A percentile compares a stretch with the other conserved stretches of the same genome.
These are phyloP conservation scores for Dicerorhinus sumatrensis DNA, from an alignment of 2,113 vertebrate genomes.

Conservation along the genomic window DNA sequence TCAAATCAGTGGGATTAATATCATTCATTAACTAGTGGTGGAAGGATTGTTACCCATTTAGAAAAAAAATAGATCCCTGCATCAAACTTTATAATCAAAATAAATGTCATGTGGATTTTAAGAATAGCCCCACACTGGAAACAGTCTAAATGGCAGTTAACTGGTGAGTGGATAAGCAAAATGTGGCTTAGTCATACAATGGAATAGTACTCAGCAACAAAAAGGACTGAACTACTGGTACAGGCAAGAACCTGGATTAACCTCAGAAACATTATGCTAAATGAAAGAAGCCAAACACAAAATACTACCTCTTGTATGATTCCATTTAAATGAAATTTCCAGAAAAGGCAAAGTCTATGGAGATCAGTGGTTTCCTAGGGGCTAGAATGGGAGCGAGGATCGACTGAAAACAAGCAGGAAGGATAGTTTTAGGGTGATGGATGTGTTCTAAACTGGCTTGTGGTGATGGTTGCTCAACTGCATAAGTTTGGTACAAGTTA, in stretches of 20 bases:
- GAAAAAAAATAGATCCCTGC: background rate
- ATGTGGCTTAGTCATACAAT: background rate
- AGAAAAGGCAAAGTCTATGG: background rate
- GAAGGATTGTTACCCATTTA: background rate
- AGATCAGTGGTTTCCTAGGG: background rate
- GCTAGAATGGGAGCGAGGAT: background rate
- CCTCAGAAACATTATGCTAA: background rate
- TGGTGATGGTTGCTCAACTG: background rate
- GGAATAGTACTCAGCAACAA: background rate
- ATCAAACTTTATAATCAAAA: background rate
- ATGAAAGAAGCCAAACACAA: background rate
- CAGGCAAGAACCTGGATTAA: too few species aligned
- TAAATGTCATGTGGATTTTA: background rate
- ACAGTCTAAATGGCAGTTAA: background rate
- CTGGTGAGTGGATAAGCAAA: background rate
- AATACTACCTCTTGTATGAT: background rate
- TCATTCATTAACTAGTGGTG: background rate
- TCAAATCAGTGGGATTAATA: background rate
- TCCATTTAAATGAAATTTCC: background rate
- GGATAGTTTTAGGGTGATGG: background rate
- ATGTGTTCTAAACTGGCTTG: background rate
- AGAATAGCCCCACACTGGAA: background rate
- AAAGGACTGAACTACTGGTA: background rate
- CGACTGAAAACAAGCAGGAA: background rate
- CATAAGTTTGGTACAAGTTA: background rate